Conservation (phyloP, 2,888 invertebrate genomes). For the Nymphalis urticae region DNA sequence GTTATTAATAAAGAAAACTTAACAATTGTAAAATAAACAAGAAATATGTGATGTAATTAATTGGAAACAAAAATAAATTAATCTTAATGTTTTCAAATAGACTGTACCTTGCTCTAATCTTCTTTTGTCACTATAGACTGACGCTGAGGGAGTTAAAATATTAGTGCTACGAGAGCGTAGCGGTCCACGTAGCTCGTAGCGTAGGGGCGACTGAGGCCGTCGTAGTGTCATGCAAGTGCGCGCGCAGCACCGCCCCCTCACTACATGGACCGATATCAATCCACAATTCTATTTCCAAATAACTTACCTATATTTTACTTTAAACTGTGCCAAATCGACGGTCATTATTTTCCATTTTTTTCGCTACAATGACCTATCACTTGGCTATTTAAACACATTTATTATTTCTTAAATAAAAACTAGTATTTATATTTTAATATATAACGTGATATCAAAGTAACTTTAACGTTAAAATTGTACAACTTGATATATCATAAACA, state of each 20-base stretch:
- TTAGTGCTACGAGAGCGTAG: conserved; percentile 68
- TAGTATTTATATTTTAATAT: too few relatives aligned
- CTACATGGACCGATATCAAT: conserved; percentile 75
- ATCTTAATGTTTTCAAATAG: conserved; percentile 22
- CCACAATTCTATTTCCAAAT: conserved; percentile 66
- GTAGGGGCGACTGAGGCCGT: conserved; percentile 68
- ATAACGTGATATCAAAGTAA: too few relatives aligned
- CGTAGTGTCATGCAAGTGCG: conserved; percentile 67
- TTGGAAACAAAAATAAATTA: not conserved
- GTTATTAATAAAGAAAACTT: conserved; percentile 8
- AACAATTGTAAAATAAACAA: not conserved
- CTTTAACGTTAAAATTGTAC: too few relatives aligned
- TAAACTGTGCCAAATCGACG: conserved; percentile 41
- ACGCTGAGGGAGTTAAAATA: conserved; percentile 40
- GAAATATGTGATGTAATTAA: not conserved
- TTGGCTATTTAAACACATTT: too few relatives aligned
- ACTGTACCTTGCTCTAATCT: conserved; percentile 36
- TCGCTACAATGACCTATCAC: not conserved
- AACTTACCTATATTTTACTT: conserved; percentile 61
- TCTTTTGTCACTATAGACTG: conserved; percentile 44
- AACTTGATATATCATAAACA: too few relatives aligned
- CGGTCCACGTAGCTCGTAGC: conserved; percentile 63
- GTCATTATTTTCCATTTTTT: conserved; percentile 15
- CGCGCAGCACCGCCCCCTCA: conserved; percentile 78
- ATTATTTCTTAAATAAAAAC: too few relatives aligned